These are phyloP conservation scores for Drosophila mimetica DNA, from an alignment of 2,888 invertebrate genomes.

Conservation along the genomic window DNA sequence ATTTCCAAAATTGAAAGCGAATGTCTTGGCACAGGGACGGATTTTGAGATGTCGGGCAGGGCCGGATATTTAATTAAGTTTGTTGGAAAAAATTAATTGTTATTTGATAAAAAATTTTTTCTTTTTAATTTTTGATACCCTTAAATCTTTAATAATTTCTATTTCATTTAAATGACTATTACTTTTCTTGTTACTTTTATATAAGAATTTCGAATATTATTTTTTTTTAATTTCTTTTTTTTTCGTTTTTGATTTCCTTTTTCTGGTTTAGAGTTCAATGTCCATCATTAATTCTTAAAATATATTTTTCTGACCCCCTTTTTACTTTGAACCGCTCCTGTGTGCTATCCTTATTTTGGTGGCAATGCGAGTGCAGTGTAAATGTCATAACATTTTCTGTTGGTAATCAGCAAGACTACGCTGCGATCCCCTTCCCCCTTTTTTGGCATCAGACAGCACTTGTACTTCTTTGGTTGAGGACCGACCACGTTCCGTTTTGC, in stretches of 20 bases:
- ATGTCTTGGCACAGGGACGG: constrained; percentile 40
- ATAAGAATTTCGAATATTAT: too few relatives aligned
- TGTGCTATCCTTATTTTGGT: constrained; percentile 25
- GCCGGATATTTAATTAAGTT: too few relatives aligned
- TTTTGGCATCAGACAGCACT: constrained; percentile 14
- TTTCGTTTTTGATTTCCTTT: background rate
- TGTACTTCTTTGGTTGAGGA: constrained; percentile 8
- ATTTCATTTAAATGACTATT: too few relatives aligned
- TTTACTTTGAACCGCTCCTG: constrained; percentile 51
- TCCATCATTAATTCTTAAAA: background rate
- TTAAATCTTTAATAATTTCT: too few relatives aligned
- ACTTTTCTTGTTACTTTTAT: too few relatives aligned
- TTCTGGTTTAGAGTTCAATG: background rate
- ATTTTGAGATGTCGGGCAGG: background rate
- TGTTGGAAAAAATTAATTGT: background rate
- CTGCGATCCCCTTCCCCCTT: background rate
- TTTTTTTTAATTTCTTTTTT: too few relatives aligned
- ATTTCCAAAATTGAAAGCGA: constrained; percentile 67
- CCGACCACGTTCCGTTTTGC: constrained; percentile 45
- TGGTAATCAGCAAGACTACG: constrained; percentile 62
- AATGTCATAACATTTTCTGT: constrained; percentile 76
- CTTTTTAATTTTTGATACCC: too few relatives aligned
- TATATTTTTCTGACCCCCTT: background rate
- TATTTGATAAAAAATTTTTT: background rate
- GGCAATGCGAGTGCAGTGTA: constrained; percentile 62